Evolutionary conservation across 2,888 invertebrate genomes (phyloP).

Genomic region (Erebia palarica): DNA sequence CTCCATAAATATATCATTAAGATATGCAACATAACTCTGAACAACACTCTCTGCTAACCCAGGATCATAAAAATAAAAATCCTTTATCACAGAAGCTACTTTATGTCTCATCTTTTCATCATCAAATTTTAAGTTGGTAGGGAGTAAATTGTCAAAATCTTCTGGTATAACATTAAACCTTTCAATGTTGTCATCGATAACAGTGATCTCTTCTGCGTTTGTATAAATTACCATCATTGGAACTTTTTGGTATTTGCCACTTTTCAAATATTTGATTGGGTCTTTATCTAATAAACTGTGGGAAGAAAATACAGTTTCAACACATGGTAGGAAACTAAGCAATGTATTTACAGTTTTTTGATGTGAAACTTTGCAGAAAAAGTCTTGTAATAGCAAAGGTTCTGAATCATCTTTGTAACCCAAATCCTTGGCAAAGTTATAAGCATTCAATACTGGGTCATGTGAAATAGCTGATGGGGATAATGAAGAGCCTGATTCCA

Average conservation of each 20-base stretch:
- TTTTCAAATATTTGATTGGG: conserved; percentile 53
- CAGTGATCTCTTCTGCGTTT: conserved; percentile 47
- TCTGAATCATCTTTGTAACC: conserved; percentile 57
- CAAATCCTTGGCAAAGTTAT: conserved; percentile 69
- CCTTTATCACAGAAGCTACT: conserved; percentile 59
- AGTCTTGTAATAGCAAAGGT: conserved; percentile 49
- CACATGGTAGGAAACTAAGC: conserved; percentile 58
- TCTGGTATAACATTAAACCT: conserved; percentile 50
- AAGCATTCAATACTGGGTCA: conserved; percentile 55
- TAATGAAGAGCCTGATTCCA: conserved; percentile 70
- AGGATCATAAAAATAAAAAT: conserved; percentile 59
- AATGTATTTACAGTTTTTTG: conserved; percentile 48
- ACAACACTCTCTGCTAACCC: conserved; percentile 40
- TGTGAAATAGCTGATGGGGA: conserved; percentile 58
- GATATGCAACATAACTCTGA: conserved; percentile 57
- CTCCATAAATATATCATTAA: conserved; percentile 61
- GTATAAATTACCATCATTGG: conserved; percentile 61
- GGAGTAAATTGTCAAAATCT: conserved; percentile 58
- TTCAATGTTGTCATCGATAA: conserved; percentile 47
- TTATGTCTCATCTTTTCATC: conserved; percentile 47
- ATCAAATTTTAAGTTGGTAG: conserved; percentile 62
- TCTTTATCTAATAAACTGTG: conserved; percentile 56
- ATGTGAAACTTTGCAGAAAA: conserved; percentile 49
- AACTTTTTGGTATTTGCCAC: conserved; percentile 54
- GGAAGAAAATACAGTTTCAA: conserved; percentile 52